phyloP scores from a whole-genome alignment of 2,797 vertebrate genomes.

The Pelobates cultripes region DNA sequence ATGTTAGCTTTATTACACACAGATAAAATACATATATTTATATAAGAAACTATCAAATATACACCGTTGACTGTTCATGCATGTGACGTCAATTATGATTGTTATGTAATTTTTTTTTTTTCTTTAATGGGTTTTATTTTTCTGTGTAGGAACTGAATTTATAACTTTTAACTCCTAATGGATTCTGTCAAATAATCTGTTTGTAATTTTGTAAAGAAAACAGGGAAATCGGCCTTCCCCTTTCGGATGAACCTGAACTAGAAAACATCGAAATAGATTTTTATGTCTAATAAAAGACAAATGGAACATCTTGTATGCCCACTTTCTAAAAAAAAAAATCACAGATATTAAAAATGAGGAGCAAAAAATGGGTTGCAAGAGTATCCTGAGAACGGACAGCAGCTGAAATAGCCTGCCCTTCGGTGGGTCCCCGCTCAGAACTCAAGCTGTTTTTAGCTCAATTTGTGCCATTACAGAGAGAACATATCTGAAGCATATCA shows the following conservation, averaged over 20 bases:
- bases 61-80: constrained; percentile 40
- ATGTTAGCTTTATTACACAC: constrained; percentile 48
- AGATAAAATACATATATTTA: constrained; percentile 21
- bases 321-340: no score
- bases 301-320: no score
- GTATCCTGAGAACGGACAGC: no score
- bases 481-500: no score
- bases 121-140: constrained; percentile 50
- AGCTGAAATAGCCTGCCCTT: no score
- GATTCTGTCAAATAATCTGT: neutral
- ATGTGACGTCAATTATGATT: constrained; percentile 50
- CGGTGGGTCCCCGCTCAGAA: no score
- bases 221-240: neutral
- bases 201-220: neutral
- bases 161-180: constrained; percentile 56
- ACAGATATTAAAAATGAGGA: no score
- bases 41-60: constrained; percentile 45
- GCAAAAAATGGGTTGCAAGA: no score
- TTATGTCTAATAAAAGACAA: no score
- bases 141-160: constrained; percentile 58
- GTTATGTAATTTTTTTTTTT: constrained; percentile 44
- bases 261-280: neutral
- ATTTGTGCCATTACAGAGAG: no score
- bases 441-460: no score
- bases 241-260: no score